These are phyloP conservation scores for Petroica traversi DNA, from an alignment of 2,113 vertebrate species.

Conservation along the genomic window DNA sequence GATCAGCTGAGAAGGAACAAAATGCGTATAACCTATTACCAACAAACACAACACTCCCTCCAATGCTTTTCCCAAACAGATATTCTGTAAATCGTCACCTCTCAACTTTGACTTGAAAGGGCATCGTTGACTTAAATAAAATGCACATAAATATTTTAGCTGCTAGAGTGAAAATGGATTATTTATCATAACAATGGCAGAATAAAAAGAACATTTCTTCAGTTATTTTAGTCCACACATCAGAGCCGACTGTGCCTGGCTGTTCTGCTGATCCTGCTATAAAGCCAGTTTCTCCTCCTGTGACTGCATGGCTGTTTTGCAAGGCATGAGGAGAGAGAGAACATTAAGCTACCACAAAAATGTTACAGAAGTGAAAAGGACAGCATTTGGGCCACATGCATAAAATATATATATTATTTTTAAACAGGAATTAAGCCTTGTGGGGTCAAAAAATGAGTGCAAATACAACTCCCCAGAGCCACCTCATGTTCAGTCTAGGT, in stretches of 20 bases:
- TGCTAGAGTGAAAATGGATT: constrained; percentile 14
- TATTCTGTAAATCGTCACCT: constrained; percentile 32
- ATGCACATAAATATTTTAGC: constrained; percentile 57
- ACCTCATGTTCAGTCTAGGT: not conserved
- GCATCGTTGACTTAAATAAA: constrained; percentile 49
- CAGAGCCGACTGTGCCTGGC: not conserved
- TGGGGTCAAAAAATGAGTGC: not conserved
- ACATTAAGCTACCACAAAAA: constrained; percentile 10
- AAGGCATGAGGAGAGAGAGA: not conserved
- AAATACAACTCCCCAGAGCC: not conserved
- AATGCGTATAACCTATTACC: not conserved
- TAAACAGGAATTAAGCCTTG: not conserved
- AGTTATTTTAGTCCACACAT: constrained; percentile 26
- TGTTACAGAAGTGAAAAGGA: not conserved
- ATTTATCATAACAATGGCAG: constrained; percentile 34
- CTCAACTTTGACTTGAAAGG: constrained; percentile 48
- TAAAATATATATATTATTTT: not conserved
- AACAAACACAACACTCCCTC: not conserved
- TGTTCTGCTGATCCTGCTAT: constrained; percentile 47
- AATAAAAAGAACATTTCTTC: constrained; percentile 26
- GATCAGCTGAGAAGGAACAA: constrained; percentile 19
- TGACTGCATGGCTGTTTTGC: not conserved
- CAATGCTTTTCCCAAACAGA: not conserved
- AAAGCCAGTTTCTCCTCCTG: constrained; percentile 31
- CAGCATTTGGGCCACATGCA: not conserved